Base-by-base conservation (phyloP, 1,140 invertebrate genomes). In the Danaus melanippus region DNA sequence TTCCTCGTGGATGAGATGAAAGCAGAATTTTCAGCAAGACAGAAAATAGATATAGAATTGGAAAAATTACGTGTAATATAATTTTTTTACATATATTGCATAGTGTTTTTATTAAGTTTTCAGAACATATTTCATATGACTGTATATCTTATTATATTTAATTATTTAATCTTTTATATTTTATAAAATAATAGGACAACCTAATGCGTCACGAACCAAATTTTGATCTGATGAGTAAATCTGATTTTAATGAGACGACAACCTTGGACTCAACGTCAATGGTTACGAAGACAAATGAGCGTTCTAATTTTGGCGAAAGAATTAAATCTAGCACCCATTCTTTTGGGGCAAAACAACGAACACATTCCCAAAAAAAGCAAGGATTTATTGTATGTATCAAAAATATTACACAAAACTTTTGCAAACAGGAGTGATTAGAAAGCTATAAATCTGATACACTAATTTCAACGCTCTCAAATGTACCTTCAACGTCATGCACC, bases 1-100 rank as follows among this genome's bases (percentile, higher is more conserved):
- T 83, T 71, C 47, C 56, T 86, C 1, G 64, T 84, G 0, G 83
- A 84, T 0, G 83, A 86, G 17, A 52, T 76, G 0, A 56, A 63
- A n/a, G 61, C 66, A 43, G 83, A 86, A 63, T 8, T 71, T 0
- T 48, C 52, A 7, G 67, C 74, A 9, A 69, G 75, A 48, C 59
- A 66, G 39, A 84, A 79, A 53, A 68, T 84, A 10, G 53, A 76
- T 21, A 42, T 56, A 1, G 79, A 85, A 11, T 62, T 74, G 32
- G 71, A 74, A 10, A 80, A 74, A 51, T 54, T 85, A 21, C 61
- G 70, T 55, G 82, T 82, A 60, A 58, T 53, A 45, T 42, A 15
- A 39, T 48, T 50, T 12, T 12, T 17, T 50, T 8, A 12, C 21
- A 21, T 1, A 11, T 50, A 40, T 8, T 32, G 21, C 2, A 32